Base-by-base conservation (phyloP, 2,113 vertebrate genomes). In the Chaetodon trifascialis region DNA sequence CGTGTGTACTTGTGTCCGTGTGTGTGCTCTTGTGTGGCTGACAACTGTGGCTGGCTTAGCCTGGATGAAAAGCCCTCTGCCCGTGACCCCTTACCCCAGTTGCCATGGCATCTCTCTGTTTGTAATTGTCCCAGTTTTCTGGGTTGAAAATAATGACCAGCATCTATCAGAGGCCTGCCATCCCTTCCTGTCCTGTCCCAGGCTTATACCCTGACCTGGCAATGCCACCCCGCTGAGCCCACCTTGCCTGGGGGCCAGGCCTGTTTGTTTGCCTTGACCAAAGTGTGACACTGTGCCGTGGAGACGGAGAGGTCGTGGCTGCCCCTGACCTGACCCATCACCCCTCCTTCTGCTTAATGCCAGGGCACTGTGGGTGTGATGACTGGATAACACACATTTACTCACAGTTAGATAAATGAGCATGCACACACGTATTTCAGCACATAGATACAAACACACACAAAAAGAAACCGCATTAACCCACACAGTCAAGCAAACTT, bases 201-300 rank as follows among this genome's bases (percentile, higher is more conserved):
- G 79, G 76, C 87, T 30, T 66, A 62, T 58, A 86, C 84, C 76
- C 85, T 92, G 94, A 94, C 91, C 91, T 88, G 92, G 90, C 89
- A 76, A 42, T 91, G 90, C 92, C 90, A 91, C 84, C 92, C 90
- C 15, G 86, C 88, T 82, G 92, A 88, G 93, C 85, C 82, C 80
- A 66, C 77, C 58, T 85, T 85, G 91, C 91, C 90, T 72, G 58
- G 80, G 82, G 90, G 91, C 87, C 76, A 91, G 85, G 75, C 82
- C 54, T 93, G 91, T 94, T 93, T 94, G 93, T 94, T 92, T 94
- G 90, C 85, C 80, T 84, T 89, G 90, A 89, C 86, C 93, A 84
- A 68, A 90, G 84, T 86, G 84, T 94, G 93, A 94, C 93, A 94
- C 86, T 21, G 70, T 78, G 86, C 89, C 69, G 56, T 34, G 44